A percentile compares a stretch with the other conserved stretches of the same genome.
Evolutionary conservation across 2,113 vertebrate species (phyloP).

Genomic region (Protomyctophum bolini): DNA sequence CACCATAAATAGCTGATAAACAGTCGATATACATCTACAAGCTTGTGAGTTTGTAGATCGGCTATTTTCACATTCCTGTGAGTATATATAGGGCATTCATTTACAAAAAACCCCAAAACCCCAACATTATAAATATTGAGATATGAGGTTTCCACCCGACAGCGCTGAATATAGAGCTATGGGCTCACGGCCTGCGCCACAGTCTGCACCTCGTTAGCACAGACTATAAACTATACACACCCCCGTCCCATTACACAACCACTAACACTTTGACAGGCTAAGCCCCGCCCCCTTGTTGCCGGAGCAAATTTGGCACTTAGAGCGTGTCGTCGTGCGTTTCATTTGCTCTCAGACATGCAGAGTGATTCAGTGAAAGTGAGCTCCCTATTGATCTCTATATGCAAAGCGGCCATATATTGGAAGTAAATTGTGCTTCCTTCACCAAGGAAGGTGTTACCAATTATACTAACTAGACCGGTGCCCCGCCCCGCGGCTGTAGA

Average conservation of each 20-base stretch:
- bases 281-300: not conserved
- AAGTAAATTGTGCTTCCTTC: not conserved
- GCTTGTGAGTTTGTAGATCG: no score
- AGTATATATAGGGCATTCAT: no score
- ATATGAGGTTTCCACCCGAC: no score
- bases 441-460: not conserved
- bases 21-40: no score
- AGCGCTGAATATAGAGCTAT: no score
- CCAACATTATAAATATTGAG: no score
- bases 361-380: slow-evolving; percentile 23
- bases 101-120: no score
- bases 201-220: slow-evolving; percentile 31
- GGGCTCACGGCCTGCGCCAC: not conserved
- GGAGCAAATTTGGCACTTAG: not conserved
- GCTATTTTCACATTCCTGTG: no score
- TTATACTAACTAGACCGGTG: no score
- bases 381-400: not conserved
- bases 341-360: slow-evolving; percentile 29
- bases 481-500: no score
- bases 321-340: not conserved
- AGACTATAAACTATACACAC: slow-evolving; percentile 55
- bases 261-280: slow-evolving; percentile 25
- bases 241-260: slow-evolving; percentile 44
- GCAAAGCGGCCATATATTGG: no score
- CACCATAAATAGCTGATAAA: no score